Evolutionary conservation across 2,797 vertebrate species (phyloP), one percentile per base, ranked within the genome.

Genomic region (Catostomus latipinnis): DNA sequence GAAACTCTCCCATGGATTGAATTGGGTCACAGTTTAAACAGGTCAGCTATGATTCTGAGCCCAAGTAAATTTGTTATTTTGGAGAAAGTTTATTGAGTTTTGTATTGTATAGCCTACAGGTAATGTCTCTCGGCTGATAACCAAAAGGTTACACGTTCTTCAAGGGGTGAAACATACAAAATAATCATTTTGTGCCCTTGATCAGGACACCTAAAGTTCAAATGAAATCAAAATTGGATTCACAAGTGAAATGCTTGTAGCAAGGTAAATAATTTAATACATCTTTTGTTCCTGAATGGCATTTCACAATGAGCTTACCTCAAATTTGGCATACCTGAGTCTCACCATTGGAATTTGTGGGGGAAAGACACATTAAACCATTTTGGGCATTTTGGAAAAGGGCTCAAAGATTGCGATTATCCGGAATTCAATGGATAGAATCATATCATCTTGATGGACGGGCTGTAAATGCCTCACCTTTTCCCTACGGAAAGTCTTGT

Each of bases 21-120:
- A 78, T 62, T 78, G 50, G 76, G 76, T 71, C 76, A 71, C 68
- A 63, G 68, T 78, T 78, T 63, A 71, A 71, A 63, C 50, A 16
- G 58, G 76, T 71, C 68, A 78, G 76, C 76, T 63, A 50, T 54
- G 68, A 78, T 71, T 56, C 1, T 1, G 22, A 54, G 57, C 61
- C 67, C 76, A 53, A 61, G 49, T 78, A 52, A 78, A 63, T 45
- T 3, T 3, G 22, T 62, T 62, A 9, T 78, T 13, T 43, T 53
- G 56, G 56, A 78, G 22, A 34, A 58, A 50, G 12, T 43, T 62
- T 56, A 12, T 48, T 57, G 53, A 68, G n/a, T 34, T 16, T 67
- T 67, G 14, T 16, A 45, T 45, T 13, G 16, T 22, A 49, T 43
- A 6, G 53, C 12, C 53, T 13, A 13, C 12, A 1, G 53, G 53